phyloP scores from a whole-genome alignment of 2,888 invertebrate species.

The Vanessa cardui region DNA sequence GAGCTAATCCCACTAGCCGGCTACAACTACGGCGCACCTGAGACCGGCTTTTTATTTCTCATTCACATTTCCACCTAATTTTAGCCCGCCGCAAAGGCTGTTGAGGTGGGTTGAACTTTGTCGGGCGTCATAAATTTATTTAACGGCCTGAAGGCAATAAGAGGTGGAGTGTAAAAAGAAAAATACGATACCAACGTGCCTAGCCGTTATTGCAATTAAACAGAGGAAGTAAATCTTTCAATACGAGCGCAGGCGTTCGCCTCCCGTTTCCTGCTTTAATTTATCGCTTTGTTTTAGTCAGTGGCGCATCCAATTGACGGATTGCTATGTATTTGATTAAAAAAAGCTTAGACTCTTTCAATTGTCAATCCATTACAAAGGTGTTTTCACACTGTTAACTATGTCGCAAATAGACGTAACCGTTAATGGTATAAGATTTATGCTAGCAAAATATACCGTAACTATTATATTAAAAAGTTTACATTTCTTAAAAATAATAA shows the following conservation, averaged over 20 bases:
- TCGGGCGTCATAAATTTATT: conserved; percentile 82
- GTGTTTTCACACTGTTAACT: conserved; percentile 17
- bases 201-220: conserved; percentile 84
- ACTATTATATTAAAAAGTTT: background rate
- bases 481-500: too few relatives aligned
- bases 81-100: conserved; percentile 61
- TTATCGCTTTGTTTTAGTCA: conserved; percentile 82
- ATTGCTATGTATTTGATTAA: conserved; percentile 81
- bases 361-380: conserved; percentile 39
- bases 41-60: conserved; percentile 77
- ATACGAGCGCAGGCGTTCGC: conserved; percentile 78
- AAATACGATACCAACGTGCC: conserved; percentile 84
- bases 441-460: too few relatives aligned
- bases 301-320: conserved; percentile 78
- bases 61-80: conserved; percentile 80
- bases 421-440: too few relatives aligned
- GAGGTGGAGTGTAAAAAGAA: conserved; percentile 82
- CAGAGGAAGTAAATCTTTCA: conserved; percentile 83
- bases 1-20: conserved; percentile 72
- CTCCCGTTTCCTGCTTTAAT: conserved; percentile 78
- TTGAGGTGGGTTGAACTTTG: conserved; percentile 81
- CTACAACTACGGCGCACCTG: conserved; percentile 71
- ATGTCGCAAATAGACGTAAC: background rate
- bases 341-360: conserved; percentile 69
- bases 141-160: conserved; percentile 82